These are phyloP conservation scores for Sebastes aleutianus DNA, from an alignment of 2,797 vertebrate species.

Conservation along the genomic window DNA sequence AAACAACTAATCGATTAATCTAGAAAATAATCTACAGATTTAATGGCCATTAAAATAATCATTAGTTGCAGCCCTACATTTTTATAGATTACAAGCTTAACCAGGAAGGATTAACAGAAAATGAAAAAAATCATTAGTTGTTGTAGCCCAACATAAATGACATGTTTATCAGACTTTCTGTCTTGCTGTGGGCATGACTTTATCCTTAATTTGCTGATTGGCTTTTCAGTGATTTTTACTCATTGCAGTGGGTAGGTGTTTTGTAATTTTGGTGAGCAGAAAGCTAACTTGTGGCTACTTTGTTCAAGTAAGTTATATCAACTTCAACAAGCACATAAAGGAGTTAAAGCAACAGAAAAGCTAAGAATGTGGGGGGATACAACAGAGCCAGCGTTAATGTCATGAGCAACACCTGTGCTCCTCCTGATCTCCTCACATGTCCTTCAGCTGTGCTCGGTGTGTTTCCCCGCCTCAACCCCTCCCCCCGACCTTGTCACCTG, in stretches of 20 bases:
- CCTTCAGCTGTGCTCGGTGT: not conserved
- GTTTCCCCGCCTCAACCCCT: not conserved
- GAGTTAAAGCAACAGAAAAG: not conserved
- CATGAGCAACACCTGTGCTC: not conserved
- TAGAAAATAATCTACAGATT: not conserved
- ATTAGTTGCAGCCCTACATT: too few species aligned
- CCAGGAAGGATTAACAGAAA: not conserved
- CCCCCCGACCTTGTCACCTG: not conserved
- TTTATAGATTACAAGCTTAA: not conserved
- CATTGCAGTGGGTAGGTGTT: accelerated
- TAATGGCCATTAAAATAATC: not conserved
- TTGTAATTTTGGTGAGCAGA: not conserved
- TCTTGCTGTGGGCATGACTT: not conserved
- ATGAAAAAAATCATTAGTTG: not conserved
- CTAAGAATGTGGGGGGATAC: too few species aligned
- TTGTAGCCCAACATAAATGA: not conserved
- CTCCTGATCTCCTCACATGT: accelerated
- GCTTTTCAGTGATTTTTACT: not conserved
- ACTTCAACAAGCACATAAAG: not conserved
- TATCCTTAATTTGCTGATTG: not conserved
- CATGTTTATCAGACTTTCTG: not conserved
- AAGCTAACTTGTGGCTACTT: not conserved
- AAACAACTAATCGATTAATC: too few species aligned
- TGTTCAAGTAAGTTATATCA: not conserved
- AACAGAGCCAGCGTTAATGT: not conserved